Evolutionary conservation across 2,888 invertebrate genomes (phyloP).

Genomic region (Ochropleura plecta): DNA sequence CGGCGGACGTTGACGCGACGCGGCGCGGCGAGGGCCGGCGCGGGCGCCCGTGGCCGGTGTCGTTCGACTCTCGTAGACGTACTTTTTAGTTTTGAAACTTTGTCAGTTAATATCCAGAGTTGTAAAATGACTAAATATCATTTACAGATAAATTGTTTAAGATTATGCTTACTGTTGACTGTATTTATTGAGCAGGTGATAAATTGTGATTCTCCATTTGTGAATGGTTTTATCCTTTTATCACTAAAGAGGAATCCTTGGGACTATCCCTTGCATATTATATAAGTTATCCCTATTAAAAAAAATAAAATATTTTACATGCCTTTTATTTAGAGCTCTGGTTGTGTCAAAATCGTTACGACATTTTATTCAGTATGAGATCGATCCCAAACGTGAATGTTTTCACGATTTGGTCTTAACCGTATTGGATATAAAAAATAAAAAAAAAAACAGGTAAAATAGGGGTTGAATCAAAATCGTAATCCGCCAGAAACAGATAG

Average conservation of each 20-base stretch:
- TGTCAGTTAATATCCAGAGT: conserved; percentile 83
- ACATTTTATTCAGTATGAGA: background rate
- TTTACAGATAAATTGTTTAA: conserved; percentile 89
- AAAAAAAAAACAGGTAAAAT: background rate
- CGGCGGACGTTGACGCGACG: conserved; percentile 45
- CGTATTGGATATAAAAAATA: background rate
- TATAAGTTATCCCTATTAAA: conserved; percentile 91
- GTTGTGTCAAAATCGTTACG: background rate
- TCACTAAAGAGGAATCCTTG: conserved; percentile 88
- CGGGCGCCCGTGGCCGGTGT: conserved; percentile 62
- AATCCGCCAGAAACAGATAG: too few species aligned
- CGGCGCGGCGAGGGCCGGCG: conserved; percentile 67
- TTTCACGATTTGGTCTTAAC: background rate
- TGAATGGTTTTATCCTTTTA: conserved; percentile 88
- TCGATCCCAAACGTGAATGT: background rate
- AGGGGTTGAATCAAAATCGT: background rate
- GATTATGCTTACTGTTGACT: conserved; percentile 91
- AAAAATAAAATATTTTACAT: conserved; percentile 84
- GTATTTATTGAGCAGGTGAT: conserved; percentile 90
- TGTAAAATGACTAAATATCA: conserved; percentile 88
- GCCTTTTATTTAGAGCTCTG: conserved; percentile 68
- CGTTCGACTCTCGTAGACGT: conserved; percentile 68
- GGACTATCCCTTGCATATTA: conserved; percentile 90
- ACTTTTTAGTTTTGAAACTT: conserved; percentile 81
- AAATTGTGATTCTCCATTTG: conserved; percentile 88